A percentile compares a stretch with the other conserved stretches of the same genome.
These are phyloP conservation scores for Zeus faber DNA, from an alignment of 2,113 vertebrate species.

Conservation along the genomic window DNA sequence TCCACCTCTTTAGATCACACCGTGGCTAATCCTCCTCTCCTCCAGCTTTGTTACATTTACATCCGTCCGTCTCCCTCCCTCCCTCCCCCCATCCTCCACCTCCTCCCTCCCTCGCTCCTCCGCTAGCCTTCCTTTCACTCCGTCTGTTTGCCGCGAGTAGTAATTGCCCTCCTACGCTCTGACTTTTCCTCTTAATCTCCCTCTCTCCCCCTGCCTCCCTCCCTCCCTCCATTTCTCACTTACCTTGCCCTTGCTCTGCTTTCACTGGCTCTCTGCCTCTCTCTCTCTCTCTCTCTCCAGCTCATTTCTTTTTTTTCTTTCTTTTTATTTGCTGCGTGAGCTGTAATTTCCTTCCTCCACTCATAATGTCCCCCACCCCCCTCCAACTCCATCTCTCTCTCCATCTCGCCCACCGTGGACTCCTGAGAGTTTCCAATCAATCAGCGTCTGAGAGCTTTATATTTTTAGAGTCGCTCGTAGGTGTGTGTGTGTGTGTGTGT, in stretches of 20 bases:
- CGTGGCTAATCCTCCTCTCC: no score
- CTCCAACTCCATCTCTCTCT: background rate
- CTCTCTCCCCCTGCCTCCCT: constrained; percentile 28
- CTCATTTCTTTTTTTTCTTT: background rate
- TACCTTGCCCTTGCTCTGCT: constrained; percentile 10
- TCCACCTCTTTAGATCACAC: no score
- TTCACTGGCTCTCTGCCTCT: constrained; percentile 13
- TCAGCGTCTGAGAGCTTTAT: constrained; percentile 62
- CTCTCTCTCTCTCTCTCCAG: constrained; percentile 18
- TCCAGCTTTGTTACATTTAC: no score
- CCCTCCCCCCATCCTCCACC: background rate
- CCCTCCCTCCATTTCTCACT: constrained; percentile 18
- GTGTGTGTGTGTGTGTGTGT: constrained; percentile 31
- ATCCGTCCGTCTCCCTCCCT: background rate
- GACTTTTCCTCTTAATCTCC: background rate
- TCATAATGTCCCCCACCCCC: background rate
- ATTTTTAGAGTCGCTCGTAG: constrained; percentile 86
- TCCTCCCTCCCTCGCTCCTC: background rate
- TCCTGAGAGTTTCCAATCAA: constrained; percentile 64
- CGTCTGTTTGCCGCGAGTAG: no score
- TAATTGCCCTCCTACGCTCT: constrained; percentile 1
- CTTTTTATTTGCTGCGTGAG: no score
- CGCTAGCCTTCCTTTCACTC: no score
- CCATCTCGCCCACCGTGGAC: constrained; percentile 15
- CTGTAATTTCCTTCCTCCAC: background rate